Evolutionary conservation across 92 coral and sea anemone genomes (phyloP).

Genomic region (Porites lobata): DNA sequence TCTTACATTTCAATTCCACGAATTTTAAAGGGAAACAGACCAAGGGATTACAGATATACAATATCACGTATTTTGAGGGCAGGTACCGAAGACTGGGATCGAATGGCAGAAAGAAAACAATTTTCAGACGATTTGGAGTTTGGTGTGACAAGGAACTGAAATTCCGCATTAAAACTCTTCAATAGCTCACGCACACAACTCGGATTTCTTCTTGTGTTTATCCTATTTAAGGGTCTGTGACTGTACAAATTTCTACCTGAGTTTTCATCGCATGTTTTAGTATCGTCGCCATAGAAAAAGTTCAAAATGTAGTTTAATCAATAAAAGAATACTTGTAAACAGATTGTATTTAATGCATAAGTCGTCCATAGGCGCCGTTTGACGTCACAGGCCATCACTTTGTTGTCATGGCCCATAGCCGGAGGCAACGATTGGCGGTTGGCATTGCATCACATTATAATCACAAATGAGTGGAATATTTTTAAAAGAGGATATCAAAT

Average conservation of each 20-base stretch:
- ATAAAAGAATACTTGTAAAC: neutral
- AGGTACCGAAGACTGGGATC: neutral
- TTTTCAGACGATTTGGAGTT: neutral
- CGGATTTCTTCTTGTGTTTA: neutral
- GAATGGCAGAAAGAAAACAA: neutral
- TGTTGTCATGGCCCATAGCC: neutral
- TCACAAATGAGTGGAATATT: slow-evolving; percentile 43
- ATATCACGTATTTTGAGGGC: neutral
- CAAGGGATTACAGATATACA: neutral
- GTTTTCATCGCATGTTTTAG: neutral
- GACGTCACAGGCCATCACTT: slow-evolving; percentile 36
- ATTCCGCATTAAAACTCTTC: neutral
- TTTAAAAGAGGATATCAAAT: slow-evolving; percentile 52
- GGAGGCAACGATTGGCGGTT: slow-evolving; percentile 49
- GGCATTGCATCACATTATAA: slow-evolving; percentile 30
- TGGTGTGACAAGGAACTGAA: slow-evolving; percentile 29
- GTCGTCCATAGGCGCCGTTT: neutral
- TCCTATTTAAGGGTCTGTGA: neutral
- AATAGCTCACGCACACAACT: slow-evolving; percentile 26
- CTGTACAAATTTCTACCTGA: neutral
- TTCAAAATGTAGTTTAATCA: neutral
- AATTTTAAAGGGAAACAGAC: neutral
- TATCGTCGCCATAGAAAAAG: neutral
- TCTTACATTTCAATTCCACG: neutral
- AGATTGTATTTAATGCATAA: neutral